phyloP scores from a whole-genome alignment of 2,113 vertebrate species.

The Microtus pennsylvanicus region DNA sequence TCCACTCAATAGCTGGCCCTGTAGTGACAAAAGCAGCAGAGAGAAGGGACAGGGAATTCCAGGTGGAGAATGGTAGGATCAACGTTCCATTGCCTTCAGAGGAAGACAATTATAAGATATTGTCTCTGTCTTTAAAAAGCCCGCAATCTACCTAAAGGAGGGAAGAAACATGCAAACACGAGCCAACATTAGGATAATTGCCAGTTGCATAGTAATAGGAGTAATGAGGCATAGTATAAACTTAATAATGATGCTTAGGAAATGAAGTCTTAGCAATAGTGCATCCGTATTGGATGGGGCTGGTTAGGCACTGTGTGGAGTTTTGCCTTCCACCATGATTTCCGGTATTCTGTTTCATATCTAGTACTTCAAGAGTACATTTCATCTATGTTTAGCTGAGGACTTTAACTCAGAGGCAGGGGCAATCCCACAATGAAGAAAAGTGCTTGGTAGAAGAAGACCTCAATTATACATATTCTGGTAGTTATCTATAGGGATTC shows the following conservation, averaged over 20 bases:
- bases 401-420: background rate
- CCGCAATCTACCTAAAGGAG: background rate
- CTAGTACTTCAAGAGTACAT: background rate
- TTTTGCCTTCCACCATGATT: background rate
- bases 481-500: background rate
- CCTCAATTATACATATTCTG: background rate
- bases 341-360: slow-evolving; percentile 7
- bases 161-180: slow-evolving; percentile 23
- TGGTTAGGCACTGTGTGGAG: background rate
- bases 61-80: background rate
- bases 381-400: background rate
- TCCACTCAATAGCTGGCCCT: background rate
- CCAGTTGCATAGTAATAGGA: background rate
- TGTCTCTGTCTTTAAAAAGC: slow-evolving; percentile 37
- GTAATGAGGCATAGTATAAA: slow-evolving; percentile 14
- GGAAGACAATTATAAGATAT: slow-evolving; percentile 26
- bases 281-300: background rate
- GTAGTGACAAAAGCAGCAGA: background rate
- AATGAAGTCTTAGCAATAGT: slow-evolving; percentile 20
- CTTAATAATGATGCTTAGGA: slow-evolving; percentile 22
- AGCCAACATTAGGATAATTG: slow-evolving; percentile 40
- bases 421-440: background rate
- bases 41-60: background rate
- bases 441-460: background rate
- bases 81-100: slow-evolving; percentile 29